Percentiles rank a stretch among this genome's conserved stretches.
phyloP scores from a whole-genome alignment of 2,888 invertebrate species.

The Sphecodes monilicornis region DNA sequence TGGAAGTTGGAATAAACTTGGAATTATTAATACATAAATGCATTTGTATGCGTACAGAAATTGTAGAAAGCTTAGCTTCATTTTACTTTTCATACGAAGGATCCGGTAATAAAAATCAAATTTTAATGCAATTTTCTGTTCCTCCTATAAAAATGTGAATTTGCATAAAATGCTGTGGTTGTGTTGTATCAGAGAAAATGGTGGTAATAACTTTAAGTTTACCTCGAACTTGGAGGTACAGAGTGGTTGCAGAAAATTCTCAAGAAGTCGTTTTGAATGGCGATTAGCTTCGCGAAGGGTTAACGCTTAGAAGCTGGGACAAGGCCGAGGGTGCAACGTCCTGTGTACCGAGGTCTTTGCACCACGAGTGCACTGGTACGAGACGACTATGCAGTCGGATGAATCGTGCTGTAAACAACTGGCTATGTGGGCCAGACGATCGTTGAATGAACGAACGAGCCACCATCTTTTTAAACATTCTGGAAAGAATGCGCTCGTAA shows the following conservation, averaged over 20 bases:
- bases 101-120: too few species aligned
- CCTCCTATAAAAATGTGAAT: neutral
- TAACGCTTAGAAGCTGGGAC: slow-evolving; percentile 74
- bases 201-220: neutral
- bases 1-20: neutral
- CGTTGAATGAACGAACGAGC: slow-evolving; percentile 41
- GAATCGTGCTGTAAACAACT: slow-evolving; percentile 56
- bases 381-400: slow-evolving; percentile 24
- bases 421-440: slow-evolving; percentile 61
- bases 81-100: too few species aligned
- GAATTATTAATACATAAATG: neutral
- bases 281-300: slow-evolving; percentile 35
- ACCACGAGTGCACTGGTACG: slow-evolving; percentile 43
- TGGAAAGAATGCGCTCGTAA: slow-evolving; percentile 1
- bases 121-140: neutral
- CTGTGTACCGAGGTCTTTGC: slow-evolving; percentile 77
- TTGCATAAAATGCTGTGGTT: neutral
- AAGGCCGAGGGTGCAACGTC: slow-evolving; percentile 82
- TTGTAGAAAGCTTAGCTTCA: neutral
- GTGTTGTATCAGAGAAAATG: neutral
- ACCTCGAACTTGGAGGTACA: neutral
- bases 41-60: neutral
- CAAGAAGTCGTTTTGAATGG: slow-evolving; percentile 25
- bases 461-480: slow-evolving; percentile 29
- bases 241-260: neutral